Percentiles rank a stretch among this genome's conserved stretches.
Evolutionary conservation across 2,113 vertebrate genomes (phyloP).

Genomic region (Chloropsis cyanopogon): DNA sequence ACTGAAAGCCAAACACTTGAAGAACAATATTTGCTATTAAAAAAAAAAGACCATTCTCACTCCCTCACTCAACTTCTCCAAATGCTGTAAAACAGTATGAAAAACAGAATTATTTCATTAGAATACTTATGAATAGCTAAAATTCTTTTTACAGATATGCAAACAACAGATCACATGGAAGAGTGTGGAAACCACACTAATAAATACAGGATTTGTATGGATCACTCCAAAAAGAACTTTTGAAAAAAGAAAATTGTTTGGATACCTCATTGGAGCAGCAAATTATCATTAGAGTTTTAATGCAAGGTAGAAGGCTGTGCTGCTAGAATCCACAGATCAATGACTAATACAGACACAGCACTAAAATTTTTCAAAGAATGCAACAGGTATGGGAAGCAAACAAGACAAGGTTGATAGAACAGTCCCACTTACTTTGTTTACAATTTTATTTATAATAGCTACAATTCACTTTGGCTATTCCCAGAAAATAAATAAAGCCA

Average conservation of each 20-base stretch:
- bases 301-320: background rate
- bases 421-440: background rate
- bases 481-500: background rate
- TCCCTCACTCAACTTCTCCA: background rate
- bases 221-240: background rate
- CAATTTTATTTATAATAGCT: background rate
- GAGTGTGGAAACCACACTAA: background rate
- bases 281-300: background rate
- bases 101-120: background rate
- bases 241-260: background rate
- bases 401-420: background rate
- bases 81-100: background rate
- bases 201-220: background rate
- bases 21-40: background rate
- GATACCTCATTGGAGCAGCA: background rate
- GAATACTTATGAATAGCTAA: background rate
- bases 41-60: background rate
- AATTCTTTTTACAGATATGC: background rate
- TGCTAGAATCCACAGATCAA: background rate
- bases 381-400: background rate
- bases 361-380: background rate
- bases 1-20: background rate
- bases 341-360: background rate
- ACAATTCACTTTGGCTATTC: background rate
- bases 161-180: background rate